phyloP scores from a whole-genome alignment of 2,113 vertebrate genomes.

The Lagenorhynchus albirostris region DNA sequence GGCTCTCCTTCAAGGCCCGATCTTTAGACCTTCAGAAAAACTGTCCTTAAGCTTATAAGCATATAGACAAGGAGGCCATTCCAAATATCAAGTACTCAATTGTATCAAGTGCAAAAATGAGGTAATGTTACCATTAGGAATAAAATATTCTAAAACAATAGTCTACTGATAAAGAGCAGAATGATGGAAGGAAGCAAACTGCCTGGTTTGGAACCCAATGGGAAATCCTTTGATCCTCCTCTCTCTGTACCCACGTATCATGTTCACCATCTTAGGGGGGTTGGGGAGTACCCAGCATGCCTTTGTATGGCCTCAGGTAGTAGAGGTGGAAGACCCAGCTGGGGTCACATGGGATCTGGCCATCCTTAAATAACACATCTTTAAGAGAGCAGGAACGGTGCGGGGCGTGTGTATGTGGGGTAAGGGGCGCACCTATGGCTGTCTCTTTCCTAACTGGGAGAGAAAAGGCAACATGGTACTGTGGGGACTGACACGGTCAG shows the following conservation, averaged over 20 bases:
- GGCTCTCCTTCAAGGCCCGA: not conserved
- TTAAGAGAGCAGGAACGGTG: not conserved
- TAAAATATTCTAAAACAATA: not conserved
- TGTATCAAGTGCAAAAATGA: not conserved
- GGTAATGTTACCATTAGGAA: not conserved
- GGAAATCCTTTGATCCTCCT: not conserved
- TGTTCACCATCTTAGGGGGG: too few relatives aligned
- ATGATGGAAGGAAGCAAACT: not conserved
- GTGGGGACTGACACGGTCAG: rapidly evolving
- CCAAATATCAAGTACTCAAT: not conserved
- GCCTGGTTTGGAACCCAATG: not conserved
- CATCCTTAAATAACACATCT: not conserved
- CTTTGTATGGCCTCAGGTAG: not conserved
- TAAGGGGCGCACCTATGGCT: rapidly evolving
- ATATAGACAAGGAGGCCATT: not conserved
- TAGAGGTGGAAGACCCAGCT: not conserved
- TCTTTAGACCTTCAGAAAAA: not conserved
- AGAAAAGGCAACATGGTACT: not conserved
- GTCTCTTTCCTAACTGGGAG: not conserved
- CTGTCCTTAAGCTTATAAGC: not conserved
- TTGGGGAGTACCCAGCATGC: not conserved
- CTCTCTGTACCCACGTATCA: not conserved
- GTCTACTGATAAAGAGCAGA: not conserved
- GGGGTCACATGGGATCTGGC: rapidly evolving
- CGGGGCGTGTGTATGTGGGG: too few relatives aligned